These are phyloP conservation scores for Lucilia cuprina DNA, from an alignment of 1,140 invertebrate genomes.

Conservation along the genomic window DNA sequence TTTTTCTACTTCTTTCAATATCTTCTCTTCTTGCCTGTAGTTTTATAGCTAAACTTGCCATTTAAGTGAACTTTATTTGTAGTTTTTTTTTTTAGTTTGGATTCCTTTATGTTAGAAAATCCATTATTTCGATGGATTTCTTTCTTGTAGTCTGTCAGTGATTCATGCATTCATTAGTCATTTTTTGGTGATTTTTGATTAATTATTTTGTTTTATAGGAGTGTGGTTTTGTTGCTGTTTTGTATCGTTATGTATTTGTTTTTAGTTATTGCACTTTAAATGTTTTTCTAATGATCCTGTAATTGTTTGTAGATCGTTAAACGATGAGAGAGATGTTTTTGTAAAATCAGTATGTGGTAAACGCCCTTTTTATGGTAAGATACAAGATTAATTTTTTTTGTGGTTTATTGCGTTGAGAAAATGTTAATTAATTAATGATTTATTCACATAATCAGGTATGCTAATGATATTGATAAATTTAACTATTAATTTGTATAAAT, in stretches of 20 bases:
- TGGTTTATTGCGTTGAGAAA: neutral
- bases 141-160: neutral
- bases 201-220: neutral
- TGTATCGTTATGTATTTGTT: neutral
- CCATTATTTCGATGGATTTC: neutral
- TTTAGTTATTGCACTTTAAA: neutral
- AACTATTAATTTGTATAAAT: too few relatives aligned
- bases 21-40: neutral
- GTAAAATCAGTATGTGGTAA: neutral
- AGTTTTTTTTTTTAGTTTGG: neutral
- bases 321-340: neutral
- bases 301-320: constrained; percentile 5
- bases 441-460: neutral
- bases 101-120: neutral
- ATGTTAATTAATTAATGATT: neutral
- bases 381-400: neutral
- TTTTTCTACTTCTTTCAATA: too few relatives aligned
- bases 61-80: neutral
- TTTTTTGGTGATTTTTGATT: constrained; percentile 19
- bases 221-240: neutral
- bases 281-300: constrained; percentile 29
- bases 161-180: constrained; percentile 13
- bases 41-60: neutral
- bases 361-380: neutral
- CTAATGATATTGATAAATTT: too few relatives aligned